Percentiles rank a stretch among this genome's conserved stretches.
These are phyloP conservation scores for Telmatherina bonti DNA, from an alignment of 2,797 vertebrate species.

Conservation along the genomic window DNA sequence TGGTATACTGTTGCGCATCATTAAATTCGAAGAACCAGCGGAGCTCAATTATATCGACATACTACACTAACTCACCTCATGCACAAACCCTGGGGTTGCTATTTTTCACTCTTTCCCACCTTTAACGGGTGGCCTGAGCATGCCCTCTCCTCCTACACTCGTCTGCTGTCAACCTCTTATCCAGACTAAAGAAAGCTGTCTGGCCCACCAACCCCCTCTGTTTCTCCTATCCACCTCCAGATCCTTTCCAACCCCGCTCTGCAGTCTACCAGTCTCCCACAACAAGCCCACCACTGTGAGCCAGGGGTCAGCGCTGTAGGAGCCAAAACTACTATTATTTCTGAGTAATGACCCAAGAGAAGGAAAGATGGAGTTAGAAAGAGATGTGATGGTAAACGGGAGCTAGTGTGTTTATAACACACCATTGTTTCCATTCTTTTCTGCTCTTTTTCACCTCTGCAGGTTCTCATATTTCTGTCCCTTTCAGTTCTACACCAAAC, in stretches of 20 bases:
- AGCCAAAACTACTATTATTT: constrained; percentile 77
- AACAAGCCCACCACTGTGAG: constrained; percentile 64
- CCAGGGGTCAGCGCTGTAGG: constrained; percentile 62
- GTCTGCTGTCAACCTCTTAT: constrained; percentile 32
- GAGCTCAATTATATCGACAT: constrained; percentile 54
- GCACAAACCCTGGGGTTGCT: constrained; percentile 35
- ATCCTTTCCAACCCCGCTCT: constrained; percentile 49
- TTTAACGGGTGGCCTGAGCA: constrained; percentile 63
- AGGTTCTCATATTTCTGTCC: constrained; percentile 21
- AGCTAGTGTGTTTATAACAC: constrained; percentile 29
- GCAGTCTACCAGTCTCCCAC: constrained; percentile 66
- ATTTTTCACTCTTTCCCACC: constrained; percentile 52
- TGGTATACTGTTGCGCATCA: constrained; percentile 63
- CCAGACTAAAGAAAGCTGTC: constrained; percentile 12
- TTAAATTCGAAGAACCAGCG: constrained; percentile 55
- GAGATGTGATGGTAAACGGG: constrained; percentile 42
- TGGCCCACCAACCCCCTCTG: not conserved
- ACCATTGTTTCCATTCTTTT: constrained; percentile 12
- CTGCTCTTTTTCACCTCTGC: constrained; percentile 2
- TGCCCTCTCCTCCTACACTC: constrained; percentile 26
- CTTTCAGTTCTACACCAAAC: constrained; percentile 8
- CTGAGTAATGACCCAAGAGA: constrained; percentile 68
- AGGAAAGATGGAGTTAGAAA: constrained; percentile 39
- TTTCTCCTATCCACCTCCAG: constrained; percentile 42
- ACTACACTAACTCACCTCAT: constrained; percentile 37